phyloP scores from a whole-genome alignment of 2,113 vertebrate species.

The Trichomycterus rosablanca region DNA sequence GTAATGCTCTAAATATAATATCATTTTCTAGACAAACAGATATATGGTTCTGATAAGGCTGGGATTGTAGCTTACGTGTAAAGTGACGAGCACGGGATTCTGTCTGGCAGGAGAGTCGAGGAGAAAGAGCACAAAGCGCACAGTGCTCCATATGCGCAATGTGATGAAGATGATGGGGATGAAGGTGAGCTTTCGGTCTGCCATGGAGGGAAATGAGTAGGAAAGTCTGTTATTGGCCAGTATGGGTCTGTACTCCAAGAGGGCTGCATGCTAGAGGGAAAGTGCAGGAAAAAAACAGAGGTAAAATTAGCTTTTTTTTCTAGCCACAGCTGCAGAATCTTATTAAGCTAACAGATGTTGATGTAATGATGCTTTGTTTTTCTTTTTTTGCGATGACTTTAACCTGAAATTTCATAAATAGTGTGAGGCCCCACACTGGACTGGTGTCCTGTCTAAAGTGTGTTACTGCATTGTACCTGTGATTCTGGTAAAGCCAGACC shows the following conservation, averaged over 20 bases:
- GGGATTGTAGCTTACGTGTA: slow-evolving; percentile 74
- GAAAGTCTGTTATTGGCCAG: slow-evolving; percentile 59
- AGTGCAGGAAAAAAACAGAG: background rate
- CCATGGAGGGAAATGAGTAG: slow-evolving; percentile 65
- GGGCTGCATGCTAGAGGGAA: slow-evolving; percentile 74
- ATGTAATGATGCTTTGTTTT: too few species aligned
- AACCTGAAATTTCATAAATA: too few species aligned
- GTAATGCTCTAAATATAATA: too few species aligned
- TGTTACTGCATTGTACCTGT: too few species aligned
- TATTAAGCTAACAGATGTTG: too few species aligned
- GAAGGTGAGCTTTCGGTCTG: slow-evolving; percentile 84
- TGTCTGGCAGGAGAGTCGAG: slow-evolving; percentile 68
- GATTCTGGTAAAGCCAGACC: too few species aligned
- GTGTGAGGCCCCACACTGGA: too few species aligned
- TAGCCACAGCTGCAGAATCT: too few species aligned
- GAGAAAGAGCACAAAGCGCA: slow-evolving; percentile 87
- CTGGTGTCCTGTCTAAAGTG: too few species aligned
- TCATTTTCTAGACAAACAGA: too few species aligned
- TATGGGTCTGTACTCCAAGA: slow-evolving; percentile 91
- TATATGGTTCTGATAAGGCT: background rate
- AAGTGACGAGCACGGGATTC: slow-evolving; percentile 74
- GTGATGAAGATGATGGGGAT: slow-evolving; percentile 90
- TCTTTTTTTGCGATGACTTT: too few species aligned
- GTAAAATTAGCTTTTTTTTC: too few species aligned
- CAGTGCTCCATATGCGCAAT: slow-evolving; percentile 90